Evolutionary conservation across 2,797 vertebrate genomes (phyloP), one percentile per base, ranked within the genome.

Genomic region (Eupleurogrammus muticus): DNA sequence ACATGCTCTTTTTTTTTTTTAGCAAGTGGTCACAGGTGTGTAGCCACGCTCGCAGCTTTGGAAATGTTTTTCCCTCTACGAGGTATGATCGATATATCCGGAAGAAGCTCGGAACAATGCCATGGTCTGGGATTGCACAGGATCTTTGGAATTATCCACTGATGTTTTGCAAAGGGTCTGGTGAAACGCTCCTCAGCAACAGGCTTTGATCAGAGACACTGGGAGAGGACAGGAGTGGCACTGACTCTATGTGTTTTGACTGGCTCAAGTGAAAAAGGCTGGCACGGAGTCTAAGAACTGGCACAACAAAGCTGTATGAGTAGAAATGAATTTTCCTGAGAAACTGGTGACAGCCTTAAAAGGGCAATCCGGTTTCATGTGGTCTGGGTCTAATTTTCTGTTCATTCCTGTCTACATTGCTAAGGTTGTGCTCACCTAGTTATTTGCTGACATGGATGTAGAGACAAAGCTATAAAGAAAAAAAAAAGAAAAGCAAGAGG

Each of bases 121-220:
- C 79, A 83, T 7, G 17, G 70, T 80, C 54, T 66, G 52, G 62
- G 67, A 83, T 82, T 65, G 72, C 58, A 51, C 46, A 53, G 64
- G 74, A 83, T 85, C 87, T 85, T 85, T 42, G 44, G 47, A 81
- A 87, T 82, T 61, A 82, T 51, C 58, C 28, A 13, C 49, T 70
- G 67, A 83, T 52, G 68, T 52, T 24, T 77, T 74, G 68, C 59
- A 71, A 83, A 80, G 64, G 48, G 62, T 75, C 70, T 83, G 64
- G 38, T 59, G 64, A 85, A 87, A 83, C 0, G 10, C 58, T 81
- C 54, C 70, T 75, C 20, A 14, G 64, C 60, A 65, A 32, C 66
- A 60, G 58, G 68, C 79, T 91, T 88, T 84, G 81, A 87, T 91
- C 84, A 82, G 66, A 28, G 32, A 0, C 55, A 17, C 66, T 60